These are phyloP conservation scores for Germaria angustata DNA, from an alignment of 2,888 invertebrate genomes.

Conservation along the genomic window DNA sequence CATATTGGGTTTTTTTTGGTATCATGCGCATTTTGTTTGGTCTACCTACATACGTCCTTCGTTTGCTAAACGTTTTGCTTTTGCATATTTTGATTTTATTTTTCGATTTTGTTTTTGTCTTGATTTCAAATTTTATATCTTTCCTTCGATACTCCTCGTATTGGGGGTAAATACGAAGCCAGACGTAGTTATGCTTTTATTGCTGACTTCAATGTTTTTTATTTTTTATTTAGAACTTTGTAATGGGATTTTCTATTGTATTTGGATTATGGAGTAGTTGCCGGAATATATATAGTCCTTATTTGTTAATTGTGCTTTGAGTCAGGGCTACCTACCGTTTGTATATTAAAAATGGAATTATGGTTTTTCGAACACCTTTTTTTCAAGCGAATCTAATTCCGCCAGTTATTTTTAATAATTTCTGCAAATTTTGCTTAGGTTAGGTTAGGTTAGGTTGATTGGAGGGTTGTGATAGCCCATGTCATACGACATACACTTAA, in stretches of 20 bases:
- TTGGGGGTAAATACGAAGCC: slow-evolving; percentile 33
- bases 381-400: too few species aligned
- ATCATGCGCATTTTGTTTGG: slow-evolving; percentile 60
- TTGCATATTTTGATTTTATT: slow-evolving; percentile 30
- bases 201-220: slow-evolving; percentile 12
- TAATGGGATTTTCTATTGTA: slow-evolving; percentile 47
- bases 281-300: slow-evolving; percentile 47
- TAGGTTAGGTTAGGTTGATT: too few species aligned
- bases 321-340: too few species aligned
- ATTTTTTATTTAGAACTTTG: slow-evolving; percentile 1
- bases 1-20: slow-evolving; percentile 35
- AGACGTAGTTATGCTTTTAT: slow-evolving; percentile 36
- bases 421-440: too few species aligned
- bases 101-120: slow-evolving; percentile 31
- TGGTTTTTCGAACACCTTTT: too few species aligned
- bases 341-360: too few species aligned
- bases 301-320: slow-evolving; percentile 42
- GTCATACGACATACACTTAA: too few species aligned
- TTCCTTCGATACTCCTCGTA: slow-evolving; percentile 5
- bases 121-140: not conserved
- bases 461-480: too few species aligned
- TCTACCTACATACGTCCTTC: slow-evolving; percentile 31
- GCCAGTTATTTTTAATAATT: too few species aligned
- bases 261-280: slow-evolving; percentile 19
- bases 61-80: slow-evolving; percentile 17